phyloP scores from a whole-genome alignment of 1,140 invertebrate genomes.

The Oryctes rhinoceros region DNA sequence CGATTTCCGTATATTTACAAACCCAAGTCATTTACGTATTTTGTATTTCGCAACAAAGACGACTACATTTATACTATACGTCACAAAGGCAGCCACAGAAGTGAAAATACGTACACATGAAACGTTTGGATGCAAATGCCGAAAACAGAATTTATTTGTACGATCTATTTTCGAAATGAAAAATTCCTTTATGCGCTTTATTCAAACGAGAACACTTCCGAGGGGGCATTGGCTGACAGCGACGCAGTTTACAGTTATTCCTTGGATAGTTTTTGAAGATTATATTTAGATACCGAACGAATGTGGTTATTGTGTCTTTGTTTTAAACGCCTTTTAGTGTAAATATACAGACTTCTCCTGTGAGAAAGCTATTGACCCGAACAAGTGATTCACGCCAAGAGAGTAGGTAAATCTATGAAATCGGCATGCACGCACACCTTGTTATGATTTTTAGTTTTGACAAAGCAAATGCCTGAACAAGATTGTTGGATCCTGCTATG shows the following conservation, averaged over 20 bases:
- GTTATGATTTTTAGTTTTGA: not conserved
- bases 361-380: slow-evolving; percentile 26
- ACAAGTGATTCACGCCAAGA: slow-evolving; percentile 7
- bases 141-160: slow-evolving; percentile 33
- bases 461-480: no score
- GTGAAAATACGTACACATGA: not conserved
- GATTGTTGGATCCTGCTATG: no score
- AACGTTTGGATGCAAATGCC: not conserved
- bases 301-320: slow-evolving; percentile 30
- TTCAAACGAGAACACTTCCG: slow-evolving; percentile 11
- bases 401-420: not conserved
- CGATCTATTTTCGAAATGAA: slow-evolving; percentile 26
- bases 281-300: slow-evolving; percentile 26
- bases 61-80: no score
- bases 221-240: slow-evolving; percentile 27
- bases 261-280: slow-evolving; percentile 35
- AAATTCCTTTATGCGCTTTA: slow-evolving; percentile 24
- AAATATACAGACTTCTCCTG: slow-evolving; percentile 22
- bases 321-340: slow-evolving; percentile 33
- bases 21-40: no score
- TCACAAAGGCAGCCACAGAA: no score
- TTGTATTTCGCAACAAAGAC: no score
- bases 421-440: not conserved
- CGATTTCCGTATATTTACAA: no score
- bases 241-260: slow-evolving; percentile 28